A percentile compares a stretch with the other conserved stretches of the same genome.
These are phyloP conservation scores for Synaphobranchus kaupii DNA, from an alignment of 2,797 vertebrate species.

Conservation along the genomic window DNA sequence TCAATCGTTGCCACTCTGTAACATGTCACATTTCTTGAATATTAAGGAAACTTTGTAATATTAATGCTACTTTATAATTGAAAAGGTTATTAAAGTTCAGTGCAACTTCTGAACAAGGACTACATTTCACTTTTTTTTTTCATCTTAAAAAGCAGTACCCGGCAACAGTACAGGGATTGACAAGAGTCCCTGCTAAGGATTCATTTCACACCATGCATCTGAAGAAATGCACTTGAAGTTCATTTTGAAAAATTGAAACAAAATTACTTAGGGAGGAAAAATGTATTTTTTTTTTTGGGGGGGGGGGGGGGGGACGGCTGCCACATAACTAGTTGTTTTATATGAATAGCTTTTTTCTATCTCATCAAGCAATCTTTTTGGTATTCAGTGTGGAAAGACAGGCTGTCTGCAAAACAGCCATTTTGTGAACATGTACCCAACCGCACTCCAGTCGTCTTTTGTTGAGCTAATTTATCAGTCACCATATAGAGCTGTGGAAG, in stretches of 20 bases:
- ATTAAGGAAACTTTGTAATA: neutral
- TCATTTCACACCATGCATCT: neutral
- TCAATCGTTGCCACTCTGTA: neutral
- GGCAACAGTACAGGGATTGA: neutral
- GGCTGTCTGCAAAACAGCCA: neutral
- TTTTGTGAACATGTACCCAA: neutral
- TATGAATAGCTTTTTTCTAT: neutral
- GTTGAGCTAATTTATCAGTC: neutral
- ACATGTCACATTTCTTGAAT: neutral
- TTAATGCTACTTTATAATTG: neutral
- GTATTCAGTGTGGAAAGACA: neutral
- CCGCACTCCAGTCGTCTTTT: neutral
- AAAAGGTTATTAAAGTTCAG: neutral
- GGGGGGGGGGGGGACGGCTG: neutral
- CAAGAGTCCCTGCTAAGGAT: neutral
- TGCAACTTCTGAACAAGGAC: neutral
- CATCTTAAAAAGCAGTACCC: neutral
- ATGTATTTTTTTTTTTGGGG: neutral
- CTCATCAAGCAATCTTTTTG: neutral
- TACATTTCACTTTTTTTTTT: neutral
- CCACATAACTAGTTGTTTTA: neutral
- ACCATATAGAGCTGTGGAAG: neutral
- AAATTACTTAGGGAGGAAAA: neutral
- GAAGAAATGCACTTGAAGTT: neutral
- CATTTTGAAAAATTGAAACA: neutral